Evolutionary conservation across 2,113 vertebrate species (phyloP).

Genomic region (Corapipo altera): DNA sequence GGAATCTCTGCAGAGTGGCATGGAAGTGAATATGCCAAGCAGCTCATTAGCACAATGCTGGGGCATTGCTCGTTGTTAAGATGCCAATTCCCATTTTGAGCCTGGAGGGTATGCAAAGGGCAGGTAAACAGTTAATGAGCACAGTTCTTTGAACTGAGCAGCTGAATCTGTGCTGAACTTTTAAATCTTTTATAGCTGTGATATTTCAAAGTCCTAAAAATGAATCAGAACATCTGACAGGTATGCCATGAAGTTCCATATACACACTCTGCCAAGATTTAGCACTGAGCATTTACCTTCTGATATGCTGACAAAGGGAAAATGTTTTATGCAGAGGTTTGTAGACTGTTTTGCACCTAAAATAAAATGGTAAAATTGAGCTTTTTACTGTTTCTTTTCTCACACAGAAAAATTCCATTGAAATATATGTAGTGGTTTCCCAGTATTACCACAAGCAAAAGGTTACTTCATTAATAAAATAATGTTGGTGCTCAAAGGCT

Average conservation of each 20-base stretch:
- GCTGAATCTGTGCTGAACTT: conserved; percentile 17
- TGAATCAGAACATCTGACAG: conserved; percentile 26
- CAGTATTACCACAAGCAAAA: conserved; percentile 22
- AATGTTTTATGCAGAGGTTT: conserved; percentile 43
- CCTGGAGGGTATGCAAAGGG: not conserved
- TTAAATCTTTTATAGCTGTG: conserved; percentile 34
- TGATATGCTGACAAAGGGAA: conserved; percentile 59
- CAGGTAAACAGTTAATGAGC: conserved; percentile 51
- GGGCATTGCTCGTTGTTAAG: not conserved
- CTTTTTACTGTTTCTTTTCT: conserved; percentile 34
- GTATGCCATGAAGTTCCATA: not conserved
- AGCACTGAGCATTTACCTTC: conserved; percentile 49
- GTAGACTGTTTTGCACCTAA: conserved; percentile 5
- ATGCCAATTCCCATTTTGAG: not conserved
- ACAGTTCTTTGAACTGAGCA: not conserved
- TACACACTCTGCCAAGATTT: conserved; percentile 28
- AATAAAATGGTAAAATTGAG: conserved; percentile 5
- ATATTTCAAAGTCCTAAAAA: conserved; percentile 53
- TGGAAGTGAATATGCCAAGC: not conserved
- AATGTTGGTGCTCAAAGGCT: not conserved
- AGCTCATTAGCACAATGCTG: not conserved
- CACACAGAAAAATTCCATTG: not conserved
- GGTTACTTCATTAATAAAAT: conserved; percentile 53
- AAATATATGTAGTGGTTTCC: conserved; percentile 6
- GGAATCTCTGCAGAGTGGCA: not conserved